Conservation (phyloP, 2,113 vertebrate species). For the Syngnathoides biaculeatus region DNA sequence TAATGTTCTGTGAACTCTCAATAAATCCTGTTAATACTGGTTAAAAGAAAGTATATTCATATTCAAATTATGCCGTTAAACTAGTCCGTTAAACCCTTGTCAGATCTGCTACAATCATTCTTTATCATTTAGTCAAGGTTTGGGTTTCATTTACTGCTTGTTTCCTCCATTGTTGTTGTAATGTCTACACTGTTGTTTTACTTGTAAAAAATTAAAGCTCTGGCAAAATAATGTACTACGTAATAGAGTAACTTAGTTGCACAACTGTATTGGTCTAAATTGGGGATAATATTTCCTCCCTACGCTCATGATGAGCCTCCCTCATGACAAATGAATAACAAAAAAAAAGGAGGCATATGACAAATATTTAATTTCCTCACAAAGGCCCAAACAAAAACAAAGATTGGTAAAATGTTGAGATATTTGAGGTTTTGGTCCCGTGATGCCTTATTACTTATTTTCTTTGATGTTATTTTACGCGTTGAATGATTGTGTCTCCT, state of each 20-base stretch:
- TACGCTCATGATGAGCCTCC: not conserved
- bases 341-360: constrained; percentile 31
- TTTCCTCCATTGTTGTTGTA: not conserved
- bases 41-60: not conserved
- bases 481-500: not conserved
- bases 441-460: not conserved
- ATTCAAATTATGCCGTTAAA: not conserved
- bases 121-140: not conserved
- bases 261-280: not conserved
- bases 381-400: constrained; percentile 18
- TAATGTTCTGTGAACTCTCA: no score
- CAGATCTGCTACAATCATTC: not conserved
- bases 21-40: not conserved
- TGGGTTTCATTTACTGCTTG: not conserved
- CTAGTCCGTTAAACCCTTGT: not conserved
- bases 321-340: not conserved
- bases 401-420: constrained; percentile 27
- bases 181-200: no score
- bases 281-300: not conserved
- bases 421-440: constrained; percentile 1
- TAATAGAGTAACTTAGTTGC: not conserved
- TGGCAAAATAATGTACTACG: not conserved
- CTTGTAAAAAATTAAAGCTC: not conserved
- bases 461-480: not conserved
- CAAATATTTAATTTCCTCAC: constrained; percentile 10